A percentile compares a stretch with the other conserved stretches of the same genome.
These are phyloP conservation scores for Caenorhabditis plicata DNA, from an alignment of 2,888 invertebrate genomes.

Conservation along the genomic window DNA sequence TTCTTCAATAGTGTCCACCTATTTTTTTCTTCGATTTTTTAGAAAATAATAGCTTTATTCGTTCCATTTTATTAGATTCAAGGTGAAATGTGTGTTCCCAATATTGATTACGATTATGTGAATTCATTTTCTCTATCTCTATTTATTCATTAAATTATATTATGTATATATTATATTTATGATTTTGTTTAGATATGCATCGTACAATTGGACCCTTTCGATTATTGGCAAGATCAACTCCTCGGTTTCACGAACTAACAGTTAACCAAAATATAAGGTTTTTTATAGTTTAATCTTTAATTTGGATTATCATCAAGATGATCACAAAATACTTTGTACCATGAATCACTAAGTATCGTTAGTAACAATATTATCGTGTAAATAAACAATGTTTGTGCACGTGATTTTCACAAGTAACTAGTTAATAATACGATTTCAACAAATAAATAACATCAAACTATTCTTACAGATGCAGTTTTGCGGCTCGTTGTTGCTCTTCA, in stretches of 20 bases:
- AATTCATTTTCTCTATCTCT: not conserved
- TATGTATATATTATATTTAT: not conserved
- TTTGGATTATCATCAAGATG: not conserved
- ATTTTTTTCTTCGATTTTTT: too few species aligned
- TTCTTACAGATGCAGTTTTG: slow-evolving; percentile 17
- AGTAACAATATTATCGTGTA: too few species aligned
- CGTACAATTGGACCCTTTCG: slow-evolving; percentile 25
- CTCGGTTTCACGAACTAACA: too few species aligned
- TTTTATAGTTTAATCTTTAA: not conserved
- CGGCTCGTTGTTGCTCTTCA: slow-evolving; percentile 17
- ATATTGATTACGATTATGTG: too few species aligned
- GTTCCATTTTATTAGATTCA: too few species aligned
- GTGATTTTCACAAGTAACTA: not conserved
- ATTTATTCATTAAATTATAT: slow-evolving; percentile 1
- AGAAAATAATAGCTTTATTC: too few species aligned
- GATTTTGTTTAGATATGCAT: slow-evolving; percentile 25
- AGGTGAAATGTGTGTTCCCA: too few species aligned
- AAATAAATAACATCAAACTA: too few species aligned
- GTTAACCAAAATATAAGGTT: too few species aligned
- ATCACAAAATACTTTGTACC: not conserved
- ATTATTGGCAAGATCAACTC: slow-evolving; percentile 10
- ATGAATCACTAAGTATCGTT: too few species aligned
- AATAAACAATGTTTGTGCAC: not conserved
- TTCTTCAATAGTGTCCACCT: too few species aligned
- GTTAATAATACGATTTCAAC: not conserved